These are phyloP conservation scores for Asobara japonica DNA, from an alignment of 1,140 invertebrate species.

Conservation along the genomic window DNA sequence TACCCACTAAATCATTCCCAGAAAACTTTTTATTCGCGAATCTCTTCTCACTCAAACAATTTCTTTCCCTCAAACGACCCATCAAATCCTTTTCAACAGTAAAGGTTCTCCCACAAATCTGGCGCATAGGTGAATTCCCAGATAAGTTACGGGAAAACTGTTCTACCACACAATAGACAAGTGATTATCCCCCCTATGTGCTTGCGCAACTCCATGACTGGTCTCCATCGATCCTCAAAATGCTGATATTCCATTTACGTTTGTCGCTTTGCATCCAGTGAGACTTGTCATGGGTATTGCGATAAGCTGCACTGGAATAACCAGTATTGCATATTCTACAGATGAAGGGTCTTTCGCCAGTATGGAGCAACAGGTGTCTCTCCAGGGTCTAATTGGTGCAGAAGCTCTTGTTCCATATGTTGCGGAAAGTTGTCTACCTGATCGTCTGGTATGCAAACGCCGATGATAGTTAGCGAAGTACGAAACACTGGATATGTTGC, in stretches of 20 bases:
- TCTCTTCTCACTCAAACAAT: conserved; percentile 68
- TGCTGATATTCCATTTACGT: conserved; percentile 54
- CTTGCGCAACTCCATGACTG: conserved; percentile 83
- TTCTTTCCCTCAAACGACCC: conserved; percentile 71
- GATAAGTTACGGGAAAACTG: conserved; percentile 69
- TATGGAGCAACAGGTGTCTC: conserved; percentile 59
- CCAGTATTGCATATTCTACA: conserved; percentile 76
- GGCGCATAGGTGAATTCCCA: conserved; percentile 70
- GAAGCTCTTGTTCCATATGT: conserved; percentile 56
- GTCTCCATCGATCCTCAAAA: conserved; percentile 58
- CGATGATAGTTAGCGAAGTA: conserved; percentile 54
- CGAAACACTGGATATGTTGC: conserved; percentile 82
- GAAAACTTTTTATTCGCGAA: too few relatives aligned
- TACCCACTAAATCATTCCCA: too few relatives aligned
- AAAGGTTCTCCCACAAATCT: conserved; percentile 79
- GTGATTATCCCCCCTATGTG: conserved; percentile 70
- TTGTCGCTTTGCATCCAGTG: conserved; percentile 58
- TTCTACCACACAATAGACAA: conserved; percentile 68
- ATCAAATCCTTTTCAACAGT: conserved; percentile 72
- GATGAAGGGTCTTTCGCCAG: conserved; percentile 80
- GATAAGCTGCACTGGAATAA: conserved; percentile 54
- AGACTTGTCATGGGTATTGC: conserved; percentile 49
- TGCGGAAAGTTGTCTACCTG: conserved; percentile 53
- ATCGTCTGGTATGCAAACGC: conserved; percentile 47
- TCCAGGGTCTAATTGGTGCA: conserved; percentile 54